Conservation (phyloP, 2,888 invertebrate species). For the Meandrusa payeni region DNA sequence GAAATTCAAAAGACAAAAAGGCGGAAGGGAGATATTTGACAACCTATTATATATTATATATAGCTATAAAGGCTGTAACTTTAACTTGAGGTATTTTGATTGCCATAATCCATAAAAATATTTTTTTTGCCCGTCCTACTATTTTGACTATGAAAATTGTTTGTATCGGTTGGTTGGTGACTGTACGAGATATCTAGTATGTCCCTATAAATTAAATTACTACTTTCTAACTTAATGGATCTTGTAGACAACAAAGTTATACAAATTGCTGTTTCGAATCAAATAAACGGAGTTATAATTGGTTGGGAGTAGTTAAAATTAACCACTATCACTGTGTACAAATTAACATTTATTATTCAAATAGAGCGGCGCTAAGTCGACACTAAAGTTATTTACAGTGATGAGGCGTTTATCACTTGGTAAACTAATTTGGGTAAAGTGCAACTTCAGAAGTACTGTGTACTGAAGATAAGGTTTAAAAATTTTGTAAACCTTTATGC, state of each 20-base stretch:
- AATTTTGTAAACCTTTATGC: slow-evolving; percentile 50
- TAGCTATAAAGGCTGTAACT: too few species aligned
- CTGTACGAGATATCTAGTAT: slow-evolving; percentile 51
- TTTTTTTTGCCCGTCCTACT: too few species aligned
- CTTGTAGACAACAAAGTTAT: slow-evolving; percentile 44
- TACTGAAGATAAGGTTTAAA: slow-evolving; percentile 53
- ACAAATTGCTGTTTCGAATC: slow-evolving; percentile 37
- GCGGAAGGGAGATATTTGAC: too few species aligned
- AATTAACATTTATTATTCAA: slow-evolving; percentile 12
- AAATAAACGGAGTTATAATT: slow-evolving; percentile 20
- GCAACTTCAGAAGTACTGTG: slow-evolving; percentile 68
- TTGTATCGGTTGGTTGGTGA: too few species aligned
- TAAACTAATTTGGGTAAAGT: slow-evolving; percentile 52
- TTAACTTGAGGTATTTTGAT: too few species aligned
- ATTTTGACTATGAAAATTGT: too few species aligned
- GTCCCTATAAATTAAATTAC: slow-evolving; percentile 62
- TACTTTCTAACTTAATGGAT: slow-evolving; percentile 41
- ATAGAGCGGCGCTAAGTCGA: slow-evolving; percentile 21
- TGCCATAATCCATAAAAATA: too few species aligned
- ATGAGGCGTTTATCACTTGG: slow-evolving; percentile 47
- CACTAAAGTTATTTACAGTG: slow-evolving; percentile 22
- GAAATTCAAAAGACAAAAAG: too few species aligned
- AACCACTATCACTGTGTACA: slow-evolving; percentile 3
- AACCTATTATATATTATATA: too few species aligned
- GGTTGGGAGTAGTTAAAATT: slow-evolving; percentile 20